phyloP scores from a whole-genome alignment of 2,113 vertebrate species.

The Zosterops lateralis region DNA sequence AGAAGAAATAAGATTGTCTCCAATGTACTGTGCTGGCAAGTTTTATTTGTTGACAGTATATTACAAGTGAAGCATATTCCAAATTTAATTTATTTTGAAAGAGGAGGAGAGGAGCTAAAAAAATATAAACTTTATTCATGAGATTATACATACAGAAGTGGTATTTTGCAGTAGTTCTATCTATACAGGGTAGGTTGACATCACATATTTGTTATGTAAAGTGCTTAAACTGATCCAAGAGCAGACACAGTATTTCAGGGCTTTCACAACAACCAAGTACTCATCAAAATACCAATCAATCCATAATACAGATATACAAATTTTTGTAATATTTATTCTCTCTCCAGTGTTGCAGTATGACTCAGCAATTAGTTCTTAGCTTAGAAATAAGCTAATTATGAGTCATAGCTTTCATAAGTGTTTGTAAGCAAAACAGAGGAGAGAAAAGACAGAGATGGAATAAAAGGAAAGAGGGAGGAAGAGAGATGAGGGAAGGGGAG shows the following conservation, averaged over 20 bases:
- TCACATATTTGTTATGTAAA: neutral
- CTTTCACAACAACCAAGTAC: neutral
- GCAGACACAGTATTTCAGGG: neutral
- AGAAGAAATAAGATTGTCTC: neutral
- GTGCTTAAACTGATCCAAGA: neutral
- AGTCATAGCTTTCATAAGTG: neutral
- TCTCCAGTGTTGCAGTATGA: neutral
- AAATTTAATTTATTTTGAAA: neutral
- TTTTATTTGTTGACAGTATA: neutral
- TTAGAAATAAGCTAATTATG: neutral
- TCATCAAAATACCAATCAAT: neutral
- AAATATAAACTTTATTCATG: neutral
- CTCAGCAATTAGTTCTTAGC: neutral
- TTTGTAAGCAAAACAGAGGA: neutral
- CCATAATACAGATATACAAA: neutral
- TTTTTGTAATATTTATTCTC: neutral
- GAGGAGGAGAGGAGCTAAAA: neutral
- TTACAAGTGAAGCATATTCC: neutral
- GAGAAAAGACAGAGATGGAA: neutral
- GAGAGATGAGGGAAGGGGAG: rapidly evolving
- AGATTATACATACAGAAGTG: neutral
- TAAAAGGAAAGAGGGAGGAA: rapidly evolving
- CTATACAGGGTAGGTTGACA: neutral
- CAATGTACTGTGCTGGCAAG: neutral
- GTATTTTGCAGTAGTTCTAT: neutral